Conservation (phyloP, 2,113 vertebrate genomes). For the Tyto alba region DNA sequence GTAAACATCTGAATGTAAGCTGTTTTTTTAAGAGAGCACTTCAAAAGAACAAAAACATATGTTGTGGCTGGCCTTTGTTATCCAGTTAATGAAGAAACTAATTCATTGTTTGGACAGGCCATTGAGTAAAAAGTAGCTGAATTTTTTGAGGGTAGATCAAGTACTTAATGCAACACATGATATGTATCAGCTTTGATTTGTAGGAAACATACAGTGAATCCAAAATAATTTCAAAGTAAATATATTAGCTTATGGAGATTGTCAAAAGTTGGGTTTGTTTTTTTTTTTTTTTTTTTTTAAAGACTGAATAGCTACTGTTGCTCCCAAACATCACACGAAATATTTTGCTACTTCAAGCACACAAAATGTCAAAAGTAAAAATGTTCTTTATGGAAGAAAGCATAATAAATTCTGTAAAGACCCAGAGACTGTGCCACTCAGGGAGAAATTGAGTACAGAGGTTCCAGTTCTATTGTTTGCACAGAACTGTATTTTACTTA, state of each 20-base stretch:
- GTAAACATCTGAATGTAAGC: conserved; percentile 21
- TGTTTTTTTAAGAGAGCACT: conserved; percentile 29
- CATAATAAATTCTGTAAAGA: neutral
- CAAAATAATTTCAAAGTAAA: conserved; percentile 16
- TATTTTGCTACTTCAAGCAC: neutral
- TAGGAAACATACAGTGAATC: neutral
- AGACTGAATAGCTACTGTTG: neutral
- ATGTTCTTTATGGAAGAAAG: neutral
- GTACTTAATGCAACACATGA: neutral
- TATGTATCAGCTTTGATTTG: neutral
- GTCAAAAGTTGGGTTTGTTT: neutral
- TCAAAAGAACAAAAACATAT: conserved; percentile 45
- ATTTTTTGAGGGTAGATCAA: neutral
- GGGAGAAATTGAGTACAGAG: neutral
- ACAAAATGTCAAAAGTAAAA: neutral
- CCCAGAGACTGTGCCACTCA: neutral
- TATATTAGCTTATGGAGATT: neutral
- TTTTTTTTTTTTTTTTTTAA: neutral
- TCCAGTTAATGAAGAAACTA: conserved; percentile 9
- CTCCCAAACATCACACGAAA: neutral
- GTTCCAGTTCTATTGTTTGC: neutral
- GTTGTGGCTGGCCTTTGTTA: neutral
- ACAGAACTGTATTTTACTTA: neutral
- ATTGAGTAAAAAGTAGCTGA: neutral
- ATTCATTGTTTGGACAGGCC: neutral